A percentile compares a stretch with the other conserved stretches of the same genome.
These are phyloP conservation scores for Eristalis pertinax DNA, from an alignment of 2,888 invertebrate species.

Conservation along the genomic window DNA sequence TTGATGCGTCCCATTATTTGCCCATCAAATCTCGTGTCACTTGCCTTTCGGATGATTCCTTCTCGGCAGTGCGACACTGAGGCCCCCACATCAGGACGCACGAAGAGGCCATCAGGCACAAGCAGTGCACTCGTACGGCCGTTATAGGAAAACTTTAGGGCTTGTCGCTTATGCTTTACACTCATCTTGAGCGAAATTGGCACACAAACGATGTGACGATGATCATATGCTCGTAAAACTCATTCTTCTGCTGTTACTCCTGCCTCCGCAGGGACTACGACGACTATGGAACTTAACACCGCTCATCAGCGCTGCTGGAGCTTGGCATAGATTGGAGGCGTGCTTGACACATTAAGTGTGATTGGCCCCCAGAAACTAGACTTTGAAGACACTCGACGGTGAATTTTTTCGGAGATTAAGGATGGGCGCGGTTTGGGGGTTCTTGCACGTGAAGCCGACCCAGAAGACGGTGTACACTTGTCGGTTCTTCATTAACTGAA, in stretches of 20 bases:
- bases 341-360: background rate
- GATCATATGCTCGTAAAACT: slow-evolving; percentile 29
- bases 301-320: background rate
- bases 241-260: slow-evolving; percentile 2
- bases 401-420: too few relatives aligned
- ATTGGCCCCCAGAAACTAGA: background rate
- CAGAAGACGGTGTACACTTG: background rate
- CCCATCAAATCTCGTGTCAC: slow-evolving; percentile 54
- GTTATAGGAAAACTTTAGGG: slow-evolving; percentile 20
- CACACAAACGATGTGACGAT: slow-evolving; percentile 28
- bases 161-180: background rate
- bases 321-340: background rate
- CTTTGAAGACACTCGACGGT: background rate
- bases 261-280: background rate
- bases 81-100: background rate
- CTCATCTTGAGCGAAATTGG: slow-evolving; percentile 5
- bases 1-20: slow-evolving; percentile 39
- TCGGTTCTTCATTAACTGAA: too few relatives aligned
- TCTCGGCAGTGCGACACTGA: background rate
- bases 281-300: background rate
- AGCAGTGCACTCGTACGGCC: slow-evolving; percentile 28
- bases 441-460: background rate
- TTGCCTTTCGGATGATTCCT: slow-evolving; percentile 4
- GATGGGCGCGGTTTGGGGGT: background rate
- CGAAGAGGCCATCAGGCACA: slow-evolving; percentile 19